Base-by-base conservation (phyloP, 2,113 vertebrate species). In the Labeo rohita region DNA sequence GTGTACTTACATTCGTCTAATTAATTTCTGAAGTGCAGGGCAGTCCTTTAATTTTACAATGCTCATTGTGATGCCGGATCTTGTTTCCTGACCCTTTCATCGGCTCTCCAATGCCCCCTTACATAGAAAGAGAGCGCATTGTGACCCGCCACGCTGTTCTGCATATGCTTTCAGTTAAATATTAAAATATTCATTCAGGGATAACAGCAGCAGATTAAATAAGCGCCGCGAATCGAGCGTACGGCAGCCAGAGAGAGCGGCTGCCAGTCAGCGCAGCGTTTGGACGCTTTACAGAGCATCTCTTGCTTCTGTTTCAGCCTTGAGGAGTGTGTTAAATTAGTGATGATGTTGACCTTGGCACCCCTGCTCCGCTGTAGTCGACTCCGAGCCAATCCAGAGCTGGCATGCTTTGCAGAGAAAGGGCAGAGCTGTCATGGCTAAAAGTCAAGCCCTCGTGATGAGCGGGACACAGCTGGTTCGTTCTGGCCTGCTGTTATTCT, bases 181-280 rank as follows among this genome's bases (percentile, higher is more conserved):
- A 94, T 95, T 94, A 94, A 94, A 95, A 95, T 94, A 94, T 95
- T 94, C 92, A 95, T 94, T 91, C 88, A 78, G 89, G 90, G 92
- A 93, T 93, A 93, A 92, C 92, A 91, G 90, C 90, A 89, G 92
- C 65, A 92, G 94, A 95, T 94, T 95, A 94, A 95, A 92, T 94
- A 90, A 93, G 88, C 84, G 45, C 21, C 73, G 66, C 34, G 36
- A 74, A 91, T 87, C 90, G 85, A 88, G 88, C 86, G 89, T n/a
- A 61, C 4, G 74, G 47, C 13, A 88, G 63, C 8, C 34, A 61
- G 50, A 1, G 78, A 89, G 52, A 65, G 66, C 39, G 6, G 39
- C 59, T 82, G 91, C 84, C 89, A 88, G 73, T 65, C 66, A 18
- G 90, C 49, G 78, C 88, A 91, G 93, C 91, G 92, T 91, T 92